Base-by-base conservation (phyloP, 1,140 invertebrate genomes). In the Potamilus streckersoni region DNA sequence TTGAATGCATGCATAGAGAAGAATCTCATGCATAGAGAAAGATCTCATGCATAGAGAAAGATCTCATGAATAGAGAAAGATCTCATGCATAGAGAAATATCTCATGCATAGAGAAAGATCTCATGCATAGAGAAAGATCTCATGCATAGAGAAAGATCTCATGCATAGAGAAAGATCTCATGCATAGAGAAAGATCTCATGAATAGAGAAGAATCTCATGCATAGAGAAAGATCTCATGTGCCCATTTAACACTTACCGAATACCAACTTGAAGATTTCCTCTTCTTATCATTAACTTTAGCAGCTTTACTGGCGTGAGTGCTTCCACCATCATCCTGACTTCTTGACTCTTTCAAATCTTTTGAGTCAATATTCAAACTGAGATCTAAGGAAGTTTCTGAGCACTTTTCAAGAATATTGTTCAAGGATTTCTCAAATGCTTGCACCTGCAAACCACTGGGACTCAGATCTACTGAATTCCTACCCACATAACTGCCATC, bases 251-350 rank as follows among this genome's bases (percentile, higher is more conserved):
- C 57, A 85, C 87, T 85, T 79, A 89, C 88, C 75, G 85, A 87
- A 78, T 90, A 89, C 89, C 89, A 90, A 3, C 86, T 85, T 15
- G 83, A 84, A 77, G 79, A 83, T 72, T 88, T 90, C 74, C 89
- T 89, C 69, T 87, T 86, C 62, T 82, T 84, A 17, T 83, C 83
- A 2, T n/a, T 73, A 17, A 81, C 82, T 68, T 81, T 74, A n/a
- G 56, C 78, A 20, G 79, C 62, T 15, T 67, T 67, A 12, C 65
- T 63, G 3, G 57, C 62, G 20, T 71, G 65, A 17, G 74, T 55
- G 20, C 56, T 60, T 81, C 80, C 2, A 74, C 55, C 8, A 78
- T 74, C 69, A 71, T 80, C 60, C 81, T 80, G 2, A 68, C 75
- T 17, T 83, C 81, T 63, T 69, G 80, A 55, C 72, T 56, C 2